Conservation (phyloP, 92 coral and sea anemone species). For the Actinostola sp. region DNA sequence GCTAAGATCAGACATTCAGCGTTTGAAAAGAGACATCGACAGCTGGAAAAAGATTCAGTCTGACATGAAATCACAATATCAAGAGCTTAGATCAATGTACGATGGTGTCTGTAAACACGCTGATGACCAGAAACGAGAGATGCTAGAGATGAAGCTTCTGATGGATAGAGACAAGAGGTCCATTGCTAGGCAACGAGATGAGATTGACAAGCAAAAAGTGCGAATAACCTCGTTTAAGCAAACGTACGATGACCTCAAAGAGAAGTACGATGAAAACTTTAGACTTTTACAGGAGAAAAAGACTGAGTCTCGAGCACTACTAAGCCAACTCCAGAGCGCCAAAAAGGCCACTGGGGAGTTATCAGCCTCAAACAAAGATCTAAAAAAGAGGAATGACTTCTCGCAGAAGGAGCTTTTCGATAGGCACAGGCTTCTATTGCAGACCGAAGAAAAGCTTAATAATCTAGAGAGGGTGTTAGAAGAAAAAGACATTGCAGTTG, state of each 20-base stretch:
- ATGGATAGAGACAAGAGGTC: conserved; percentile 54
- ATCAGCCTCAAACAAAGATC: conserved; percentile 31
- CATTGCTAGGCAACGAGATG: conserved; percentile 49
- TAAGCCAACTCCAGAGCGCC: conserved; percentile 22
- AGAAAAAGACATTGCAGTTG: conserved; percentile 41
- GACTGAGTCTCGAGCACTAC: conserved; percentile 26
- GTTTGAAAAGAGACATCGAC: conserved; percentile 57
- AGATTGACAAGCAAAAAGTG: conserved; percentile 56
- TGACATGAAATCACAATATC: conserved; percentile 57
- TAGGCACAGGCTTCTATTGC: conserved; percentile 28
- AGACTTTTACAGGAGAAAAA: conserved; percentile 46
- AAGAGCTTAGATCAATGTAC: conserved; percentile 46
- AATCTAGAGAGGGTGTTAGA: conserved; percentile 46
- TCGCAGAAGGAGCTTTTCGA: conserved; percentile 38
- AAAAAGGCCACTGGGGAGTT: conserved; percentile 24
- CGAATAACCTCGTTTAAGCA: conserved; percentile 37
- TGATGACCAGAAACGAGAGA: conserved; percentile 59
- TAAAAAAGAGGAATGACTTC: conserved; percentile 44
- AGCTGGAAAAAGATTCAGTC: conserved; percentile 58
- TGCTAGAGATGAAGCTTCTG: conserved; percentile 51
- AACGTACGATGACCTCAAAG: conserved; percentile 59
- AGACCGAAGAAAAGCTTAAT: conserved; percentile 47
- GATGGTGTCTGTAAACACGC: conserved; percentile 54
- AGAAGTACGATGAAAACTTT: conserved; percentile 41
- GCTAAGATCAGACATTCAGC: conserved; percentile 41